Base-by-base conservation (phyloP, 1,140 invertebrate genomes). In the Cotesia typhae region DNA sequence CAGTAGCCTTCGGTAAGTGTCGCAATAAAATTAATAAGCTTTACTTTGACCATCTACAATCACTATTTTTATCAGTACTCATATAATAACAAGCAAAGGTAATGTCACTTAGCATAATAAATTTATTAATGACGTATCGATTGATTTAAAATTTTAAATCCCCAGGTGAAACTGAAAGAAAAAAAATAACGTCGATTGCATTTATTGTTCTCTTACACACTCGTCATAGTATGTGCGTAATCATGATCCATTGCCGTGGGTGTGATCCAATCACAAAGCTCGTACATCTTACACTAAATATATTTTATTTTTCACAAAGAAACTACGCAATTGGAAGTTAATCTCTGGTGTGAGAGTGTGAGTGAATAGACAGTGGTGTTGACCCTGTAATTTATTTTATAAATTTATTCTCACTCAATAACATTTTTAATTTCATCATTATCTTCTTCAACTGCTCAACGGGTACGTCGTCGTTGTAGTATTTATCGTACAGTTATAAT, bases 1-100 rank as follows among this genome's bases (percentile, higher is more conserved):
- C 82, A 84, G 84, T 83, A 85, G 83, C 83, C 80, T 84, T 85
- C 80, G 83, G 85, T 87, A 80, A 86, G 73, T 74, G 73, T 74
- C 69, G 73, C 73, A 74, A 74, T 61, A 67, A 74, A 66, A 20
- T 28, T 37, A 74, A 60, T 61, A 71, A 17, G 41, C 70, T 75
- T 55, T 41, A 67, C 65, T 41, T 37, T 66, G 60, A 67, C 55
- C 12, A 60, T 51, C 17, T 61, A 12, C 6, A n/a, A 41, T n/a
- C 68, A 73, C 71, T 71, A 73, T 71, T 73, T 71, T 75, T 75
- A 75, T 37, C 67, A 41, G 68, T 71, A 59, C 10, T 41, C 41
- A 41, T 7, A 41, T 7, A 9, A 7, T 41, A 41, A 6, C 41
- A 41, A 6, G 3, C 41, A 41, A 41, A 17, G 9, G 17, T 57